phyloP scores from a whole-genome alignment of 2,113 vertebrate species.

The Corythoichthys intestinalis region DNA sequence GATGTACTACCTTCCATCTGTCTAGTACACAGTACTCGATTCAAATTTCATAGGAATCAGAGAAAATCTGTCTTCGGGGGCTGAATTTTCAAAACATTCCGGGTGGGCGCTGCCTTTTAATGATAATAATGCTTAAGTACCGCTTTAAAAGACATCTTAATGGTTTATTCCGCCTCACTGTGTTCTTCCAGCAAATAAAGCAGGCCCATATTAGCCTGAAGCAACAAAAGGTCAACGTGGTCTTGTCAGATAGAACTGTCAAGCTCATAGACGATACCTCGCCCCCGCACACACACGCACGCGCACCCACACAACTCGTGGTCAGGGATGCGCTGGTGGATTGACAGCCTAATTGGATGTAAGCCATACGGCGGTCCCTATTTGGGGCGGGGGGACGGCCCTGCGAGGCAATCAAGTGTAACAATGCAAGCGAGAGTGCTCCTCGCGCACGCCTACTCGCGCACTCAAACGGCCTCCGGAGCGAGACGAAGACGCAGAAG shows the following conservation, averaged over 20 bases:
- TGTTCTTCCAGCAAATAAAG: background rate
- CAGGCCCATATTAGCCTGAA: background rate
- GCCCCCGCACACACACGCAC: background rate
- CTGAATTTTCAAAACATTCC: background rate
- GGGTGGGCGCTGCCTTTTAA: background rate
- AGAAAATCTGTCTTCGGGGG: background rate
- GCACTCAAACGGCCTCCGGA: conserved; percentile 22
- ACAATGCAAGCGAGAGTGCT: conserved; percentile 28
- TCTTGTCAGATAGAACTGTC: conserved; percentile 6
- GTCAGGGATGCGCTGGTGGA: conserved; percentile 34
- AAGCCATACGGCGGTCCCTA: conserved; percentile 31
- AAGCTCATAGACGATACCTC: background rate
- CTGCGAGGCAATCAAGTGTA: conserved; percentile 42
- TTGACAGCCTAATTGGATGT: conserved; percentile 40
- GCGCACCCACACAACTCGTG: conserved; percentile 4
- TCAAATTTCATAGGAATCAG: background rate
- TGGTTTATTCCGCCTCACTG: background rate
- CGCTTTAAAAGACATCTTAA: conserved; percentile 2
- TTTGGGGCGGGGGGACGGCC: conserved; percentile 7
- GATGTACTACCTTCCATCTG: background rate
- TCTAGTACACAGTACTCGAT: background rate
- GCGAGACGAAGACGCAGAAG: conserved; percentile 21
- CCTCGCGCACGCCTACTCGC: conserved; percentile 43
- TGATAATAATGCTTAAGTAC: background rate
- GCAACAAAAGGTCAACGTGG: background rate